phyloP scores from a whole-genome alignment of 2,888 invertebrate species.

The Ennomos erosarius region DNA sequence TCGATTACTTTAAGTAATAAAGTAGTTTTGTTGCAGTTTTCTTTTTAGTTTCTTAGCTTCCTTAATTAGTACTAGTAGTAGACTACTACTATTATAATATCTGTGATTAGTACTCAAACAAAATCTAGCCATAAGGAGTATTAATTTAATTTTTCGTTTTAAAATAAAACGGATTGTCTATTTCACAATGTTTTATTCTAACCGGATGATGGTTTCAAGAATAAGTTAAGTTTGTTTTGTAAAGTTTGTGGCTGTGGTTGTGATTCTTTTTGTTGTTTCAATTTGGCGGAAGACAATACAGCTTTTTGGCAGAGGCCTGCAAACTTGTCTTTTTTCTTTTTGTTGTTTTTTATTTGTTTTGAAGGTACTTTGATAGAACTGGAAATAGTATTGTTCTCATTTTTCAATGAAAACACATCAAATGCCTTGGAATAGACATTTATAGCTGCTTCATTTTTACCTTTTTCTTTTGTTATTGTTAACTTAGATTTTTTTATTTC shows the following conservation, averaged over 20 bases:
- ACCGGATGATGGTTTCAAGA: constrained; percentile 66
- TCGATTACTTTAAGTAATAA: no score
- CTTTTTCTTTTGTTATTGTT: constrained; percentile 18
- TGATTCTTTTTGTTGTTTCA: constrained; percentile 55
- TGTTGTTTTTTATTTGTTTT: constrained; percentile 74
- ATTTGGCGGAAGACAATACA: constrained; percentile 68
- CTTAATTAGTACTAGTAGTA: no score
- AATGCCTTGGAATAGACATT: constrained; percentile 69
- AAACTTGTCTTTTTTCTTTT: constrained; percentile 77
- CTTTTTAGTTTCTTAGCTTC: no score
- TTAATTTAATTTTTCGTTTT: no score
- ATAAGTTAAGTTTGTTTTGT: constrained; percentile 66
- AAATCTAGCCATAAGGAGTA: no score
- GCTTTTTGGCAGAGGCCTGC: constrained; percentile 75
- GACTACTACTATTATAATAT: no score
- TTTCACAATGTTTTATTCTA: constrained; percentile 25
- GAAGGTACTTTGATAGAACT: constrained; percentile 49
- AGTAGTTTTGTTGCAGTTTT: no score
- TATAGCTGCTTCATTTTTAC: constrained; percentile 29
- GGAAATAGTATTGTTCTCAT: constrained; percentile 62
- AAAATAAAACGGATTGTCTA: no score
- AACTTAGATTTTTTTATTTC: constrained; percentile 7
- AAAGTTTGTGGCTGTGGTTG: not conserved
- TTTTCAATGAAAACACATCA: constrained; percentile 69
- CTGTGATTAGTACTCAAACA: no score